Base-by-base conservation (phyloP, 2,113 vertebrate species). In the Microcebus ravelobensis region DNA sequence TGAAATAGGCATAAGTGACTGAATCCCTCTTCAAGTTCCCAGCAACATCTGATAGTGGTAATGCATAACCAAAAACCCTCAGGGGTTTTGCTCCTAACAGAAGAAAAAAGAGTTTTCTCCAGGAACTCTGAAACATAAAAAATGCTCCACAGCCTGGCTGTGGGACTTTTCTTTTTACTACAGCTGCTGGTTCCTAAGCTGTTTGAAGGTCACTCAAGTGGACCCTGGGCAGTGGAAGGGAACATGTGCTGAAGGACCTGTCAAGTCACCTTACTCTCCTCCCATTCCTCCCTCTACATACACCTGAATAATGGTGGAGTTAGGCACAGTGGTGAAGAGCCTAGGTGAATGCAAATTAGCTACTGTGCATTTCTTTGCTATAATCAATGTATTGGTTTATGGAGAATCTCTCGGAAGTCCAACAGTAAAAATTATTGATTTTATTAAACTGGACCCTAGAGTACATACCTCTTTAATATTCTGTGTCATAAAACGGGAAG, bases 401-500 rank as follows among this genome's bases (percentile, higher is more conserved):
- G 8, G n/a, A 45, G 25, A 76, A 65, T 65, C 25, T 52, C 36
- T 8, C 4, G 50, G 59, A 96, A n/a, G 85, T 48, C 15, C 11
- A 67, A 9, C 17, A 85, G n/a, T 82, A 82, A 82, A 96, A 88
- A 82, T 0, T 39, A 23, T 36, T 59, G 27, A 84, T 45, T 90
- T 95, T 36, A 73, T 86, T 93, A 93, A 95, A 82, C 36, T 73
- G 20, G 42, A 45, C 23, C 27, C 71, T 63, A n/a, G 25, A 80
- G 52, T 8, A 77, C 4, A 80, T 7, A 80, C 10, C 65, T 85
- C 80, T 82, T 68, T 85, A 92, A 87, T 71, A 86, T 65, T 65
- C 12, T 70, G 5, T 57, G 31, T 76, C 77, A 87, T 31, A 31
- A 91, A 96, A 93, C 31, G 15, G 8, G 23, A 95, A 77, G 48